phyloP scores from a whole-genome alignment of 1,140 invertebrate genomes.

The Drosophila kepulauana region DNA sequence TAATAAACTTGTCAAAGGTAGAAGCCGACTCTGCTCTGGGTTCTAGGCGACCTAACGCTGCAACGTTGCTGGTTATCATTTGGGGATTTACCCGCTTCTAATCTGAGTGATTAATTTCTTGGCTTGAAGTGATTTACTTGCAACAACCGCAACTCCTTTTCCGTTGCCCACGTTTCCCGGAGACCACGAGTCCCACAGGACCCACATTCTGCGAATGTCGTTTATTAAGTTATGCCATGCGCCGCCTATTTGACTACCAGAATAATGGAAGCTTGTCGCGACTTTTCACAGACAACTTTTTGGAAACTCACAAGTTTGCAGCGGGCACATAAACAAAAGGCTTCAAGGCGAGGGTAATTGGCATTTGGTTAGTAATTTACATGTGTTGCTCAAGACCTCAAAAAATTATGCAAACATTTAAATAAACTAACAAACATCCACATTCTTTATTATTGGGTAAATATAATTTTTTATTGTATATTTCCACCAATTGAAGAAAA shows the following conservation, averaged over 20 bases:
- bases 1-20: constrained; percentile 81
- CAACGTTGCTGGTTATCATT: constrained; percentile 63
- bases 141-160: constrained; percentile 19
- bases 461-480: too few species aligned
- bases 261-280: constrained; percentile 66
- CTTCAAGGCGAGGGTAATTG: too few species aligned
- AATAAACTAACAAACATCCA: too few species aligned
- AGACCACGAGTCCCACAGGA: background rate
- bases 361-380: too few species aligned
- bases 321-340: background rate
- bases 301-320: too few species aligned
- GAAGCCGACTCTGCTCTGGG: constrained; percentile 17
- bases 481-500: too few species aligned
- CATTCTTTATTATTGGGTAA: too few species aligned
- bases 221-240: constrained; percentile 54
- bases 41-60: constrained; percentile 37
- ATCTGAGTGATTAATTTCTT: constrained; percentile 79
- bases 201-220: constrained; percentile 50
- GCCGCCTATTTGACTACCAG: constrained; percentile 59
- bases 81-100: constrained; percentile 57
- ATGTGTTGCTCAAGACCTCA: too few species aligned
- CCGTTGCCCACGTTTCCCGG: constrained; percentile 8
- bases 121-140: constrained; percentile 77
- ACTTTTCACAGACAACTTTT: constrained; percentile 34
- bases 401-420: too few species aligned